These are phyloP conservation scores for Toxostoma redivivum DNA, from an alignment of 2,113 vertebrate species.

Conservation along the genomic window DNA sequence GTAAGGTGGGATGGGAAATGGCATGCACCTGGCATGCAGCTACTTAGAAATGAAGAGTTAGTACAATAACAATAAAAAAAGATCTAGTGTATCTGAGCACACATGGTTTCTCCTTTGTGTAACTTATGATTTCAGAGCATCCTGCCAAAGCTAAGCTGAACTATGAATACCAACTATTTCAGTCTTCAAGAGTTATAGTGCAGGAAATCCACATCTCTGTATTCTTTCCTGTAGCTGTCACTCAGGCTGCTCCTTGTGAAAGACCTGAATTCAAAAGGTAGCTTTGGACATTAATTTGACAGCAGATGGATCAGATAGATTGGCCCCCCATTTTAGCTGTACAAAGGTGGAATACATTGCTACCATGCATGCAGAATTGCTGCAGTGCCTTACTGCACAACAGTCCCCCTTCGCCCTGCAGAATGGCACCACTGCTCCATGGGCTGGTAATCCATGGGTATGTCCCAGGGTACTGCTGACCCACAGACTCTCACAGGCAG, in stretches of 20 bases:
- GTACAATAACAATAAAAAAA: constrained; percentile 44
- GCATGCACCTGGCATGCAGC: constrained; percentile 5
- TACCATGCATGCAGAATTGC: neutral
- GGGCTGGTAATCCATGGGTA: neutral
- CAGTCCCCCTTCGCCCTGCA: neutral
- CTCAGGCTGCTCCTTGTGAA: constrained; percentile 21
- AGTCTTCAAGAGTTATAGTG: constrained; percentile 26
- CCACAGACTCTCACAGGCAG: neutral
- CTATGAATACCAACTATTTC: constrained; percentile 54
- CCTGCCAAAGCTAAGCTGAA: constrained; percentile 42
- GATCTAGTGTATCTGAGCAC: constrained; percentile 14
- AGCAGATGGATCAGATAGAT: constrained; percentile 32
- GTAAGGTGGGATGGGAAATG: neutral
- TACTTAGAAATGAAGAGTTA: constrained; percentile 46
- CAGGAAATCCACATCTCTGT: constrained; percentile 39
- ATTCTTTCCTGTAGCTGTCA: constrained; percentile 28
- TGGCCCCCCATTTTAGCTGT: neutral
- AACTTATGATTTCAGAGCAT: constrained; percentile 28
- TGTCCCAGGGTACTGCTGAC: neutral
- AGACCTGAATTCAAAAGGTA: constrained; percentile 51
- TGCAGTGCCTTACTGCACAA: neutral
- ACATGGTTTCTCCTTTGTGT: constrained; percentile 21
- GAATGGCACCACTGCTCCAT: neutral
- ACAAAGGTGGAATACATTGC: neutral
- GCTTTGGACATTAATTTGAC: constrained; percentile 53